A percentile compares a stretch with the other conserved stretches of the same genome.
Evolutionary conservation across 2,113 vertebrate genomes (phyloP).

Genomic region (Laterallus jamaicensis): DNA sequence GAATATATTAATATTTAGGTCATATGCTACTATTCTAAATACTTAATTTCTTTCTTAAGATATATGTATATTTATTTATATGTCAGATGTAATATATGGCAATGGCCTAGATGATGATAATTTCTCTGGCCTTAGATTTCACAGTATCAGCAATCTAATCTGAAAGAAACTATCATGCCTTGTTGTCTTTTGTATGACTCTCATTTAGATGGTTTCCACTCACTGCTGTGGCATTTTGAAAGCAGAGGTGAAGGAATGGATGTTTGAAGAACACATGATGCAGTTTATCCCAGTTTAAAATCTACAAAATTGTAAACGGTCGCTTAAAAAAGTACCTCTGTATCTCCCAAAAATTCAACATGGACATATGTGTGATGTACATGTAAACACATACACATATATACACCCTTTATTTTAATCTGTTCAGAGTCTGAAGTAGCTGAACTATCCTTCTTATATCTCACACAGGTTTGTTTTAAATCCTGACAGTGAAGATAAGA

Average conservation of each 20-base stretch:
- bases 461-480: constrained; percentile 63
- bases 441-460: neutral
- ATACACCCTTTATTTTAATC: neutral
- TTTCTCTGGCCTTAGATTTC: neutral
- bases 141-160: neutral
- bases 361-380: neutral
- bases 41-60: neutral
- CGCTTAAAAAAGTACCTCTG: neutral
- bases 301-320: neutral
- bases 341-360: neutral
- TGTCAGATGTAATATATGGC: neutral
- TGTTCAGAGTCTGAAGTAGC: neutral
- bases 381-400: neutral
- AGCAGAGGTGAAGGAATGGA: neutral
- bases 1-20: neutral
- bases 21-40: neutral
- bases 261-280: neutral
- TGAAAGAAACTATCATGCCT: neutral
- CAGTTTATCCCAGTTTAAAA: neutral
- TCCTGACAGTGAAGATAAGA: constrained; percentile 55
- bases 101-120: neutral
- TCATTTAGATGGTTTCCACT: neutral
- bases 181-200: neutral
- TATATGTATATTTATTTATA: neutral
- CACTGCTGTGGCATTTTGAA: neutral